Evolutionary conservation across 2,797 vertebrate species (phyloP).

Genomic region (Sciurus vulgaris): DNA sequence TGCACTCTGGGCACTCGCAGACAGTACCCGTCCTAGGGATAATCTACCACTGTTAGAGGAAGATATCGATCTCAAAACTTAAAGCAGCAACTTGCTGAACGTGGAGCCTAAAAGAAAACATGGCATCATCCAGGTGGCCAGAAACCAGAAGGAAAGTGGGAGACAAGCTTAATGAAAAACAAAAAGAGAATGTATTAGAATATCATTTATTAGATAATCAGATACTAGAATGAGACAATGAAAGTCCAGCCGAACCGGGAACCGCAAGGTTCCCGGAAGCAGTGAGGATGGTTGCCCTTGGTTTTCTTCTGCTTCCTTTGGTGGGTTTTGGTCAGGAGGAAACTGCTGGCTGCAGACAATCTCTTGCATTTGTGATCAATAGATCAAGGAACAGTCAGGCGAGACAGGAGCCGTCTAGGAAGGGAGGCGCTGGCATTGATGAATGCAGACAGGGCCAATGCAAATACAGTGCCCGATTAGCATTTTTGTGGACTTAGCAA

Average conservation of each 20-base stretch:
- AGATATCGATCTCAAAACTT: neutral
- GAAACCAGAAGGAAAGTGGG: neutral
- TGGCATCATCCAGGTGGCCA: neutral
- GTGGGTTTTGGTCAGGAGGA: neutral
- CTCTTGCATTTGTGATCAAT: constrained; percentile 27
- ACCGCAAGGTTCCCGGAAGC: neutral
- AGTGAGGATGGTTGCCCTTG: too few species aligned
- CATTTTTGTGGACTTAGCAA: constrained; percentile 5
- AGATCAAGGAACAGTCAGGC: constrained; percentile 50
- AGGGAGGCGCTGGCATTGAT: neutral
- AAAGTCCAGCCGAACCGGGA: neutral
- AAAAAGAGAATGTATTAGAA: too few species aligned
- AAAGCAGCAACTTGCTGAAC: constrained; percentile 13
- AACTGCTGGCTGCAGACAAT: constrained; percentile 35
- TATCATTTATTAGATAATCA: too few species aligned
- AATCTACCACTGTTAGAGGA: neutral
- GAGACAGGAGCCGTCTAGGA: neutral
- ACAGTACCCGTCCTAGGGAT: rapidly evolving
- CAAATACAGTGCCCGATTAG: neutral
- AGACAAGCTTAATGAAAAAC: neutral
- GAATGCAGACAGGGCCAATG: neutral
- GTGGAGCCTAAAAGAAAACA: neutral
- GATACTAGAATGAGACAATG: neutral
- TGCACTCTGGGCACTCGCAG: neutral
- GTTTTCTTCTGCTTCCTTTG: neutral